Evolutionary conservation across 2,113 vertebrate species (phyloP), one percentile per base, ranked within the genome.

Genomic region (Rhinolophus sinicus): DNA sequence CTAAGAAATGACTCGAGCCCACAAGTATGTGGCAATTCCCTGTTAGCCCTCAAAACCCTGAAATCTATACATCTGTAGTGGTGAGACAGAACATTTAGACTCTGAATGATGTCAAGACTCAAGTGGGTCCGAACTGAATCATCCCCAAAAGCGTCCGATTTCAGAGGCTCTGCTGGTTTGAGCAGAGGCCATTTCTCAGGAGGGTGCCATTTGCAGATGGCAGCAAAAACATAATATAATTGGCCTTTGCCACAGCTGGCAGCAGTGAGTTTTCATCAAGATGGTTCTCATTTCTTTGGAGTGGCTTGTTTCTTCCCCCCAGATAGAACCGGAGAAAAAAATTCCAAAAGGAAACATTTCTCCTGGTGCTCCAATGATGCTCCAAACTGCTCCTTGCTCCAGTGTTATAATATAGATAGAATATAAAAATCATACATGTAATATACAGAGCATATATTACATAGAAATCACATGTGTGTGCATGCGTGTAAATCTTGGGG

Each of bases 1-100:
- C 19, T 3, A 22, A 84, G 50, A 26, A 60, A 65, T 97, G 94
- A 92, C 73, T 67, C 35, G 52, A 94, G 81, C 87, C 97, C 95
- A 88, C 92, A 81, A 73, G 76, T 30, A 92, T 56, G 88, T 15
- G 9, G 1, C 38, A 19, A 19, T 28, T 70, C 82, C 72, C 47
- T 0, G 33, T 26, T 33, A 60, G 78, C 38, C 10, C 88, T 15
- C 2, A 1, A 47, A 90, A 84, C 5, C 93, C 90, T 83, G 80
- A 93, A 95, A 96, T 85, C 30, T n/a, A 58, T 24, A 50, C 0
- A 0, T 18, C 60, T 60, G 84, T 62, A 58, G 87, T 10, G 9
- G 96, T 5, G 52, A 94, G 96, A 92, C 70, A 5, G 80, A 52
- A 76, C 76, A 1, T 11, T 16, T 0, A 75, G 90, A 47, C 62